Evolutionary conservation across 2,113 vertebrate species (phyloP).

Genomic region (Oxygymnocypris stewartii): DNA sequence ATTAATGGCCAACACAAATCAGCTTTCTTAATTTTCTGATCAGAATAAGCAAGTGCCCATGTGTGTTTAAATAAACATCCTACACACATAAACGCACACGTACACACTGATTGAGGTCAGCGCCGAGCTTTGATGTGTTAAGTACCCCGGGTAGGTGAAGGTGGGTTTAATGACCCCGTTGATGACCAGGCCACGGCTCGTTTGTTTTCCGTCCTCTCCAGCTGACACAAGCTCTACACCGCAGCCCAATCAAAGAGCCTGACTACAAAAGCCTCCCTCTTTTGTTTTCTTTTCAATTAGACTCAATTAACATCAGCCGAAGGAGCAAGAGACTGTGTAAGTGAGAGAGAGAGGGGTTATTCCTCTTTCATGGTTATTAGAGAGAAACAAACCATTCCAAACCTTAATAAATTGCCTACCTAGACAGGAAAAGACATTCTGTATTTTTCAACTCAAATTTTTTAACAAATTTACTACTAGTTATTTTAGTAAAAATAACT

Average conservation of each 20-base stretch:
- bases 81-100: neutral
- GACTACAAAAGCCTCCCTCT: slow-evolving; percentile 68
- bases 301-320: slow-evolving; percentile 69
- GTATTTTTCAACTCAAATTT: neutral
- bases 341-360: neutral
- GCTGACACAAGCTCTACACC: slow-evolving; percentile 35
- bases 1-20: neutral
- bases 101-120: slow-evolving; percentile 12
- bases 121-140: slow-evolving; percentile 87
- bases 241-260: slow-evolving; percentile 41
- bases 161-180: slow-evolving; percentile 55
- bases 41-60: neutral
- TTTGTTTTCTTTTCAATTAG: slow-evolving; percentile 71
- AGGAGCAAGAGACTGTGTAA: slow-evolving; percentile 37
- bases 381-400: neutral
- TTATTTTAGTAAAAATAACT: too few relatives aligned
- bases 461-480: too few relatives aligned
- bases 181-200: slow-evolving; percentile 68
- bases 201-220: slow-evolving; percentile 29
- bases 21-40: slow-evolving; percentile 12
- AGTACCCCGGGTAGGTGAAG: slow-evolving; percentile 79
- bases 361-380: neutral
- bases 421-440: neutral
- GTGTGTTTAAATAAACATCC: neutral
- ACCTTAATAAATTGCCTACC: neutral